phyloP scores from a whole-genome alignment of 2,888 invertebrate genomes.

The Petrolisthes cinctipes region DNA sequence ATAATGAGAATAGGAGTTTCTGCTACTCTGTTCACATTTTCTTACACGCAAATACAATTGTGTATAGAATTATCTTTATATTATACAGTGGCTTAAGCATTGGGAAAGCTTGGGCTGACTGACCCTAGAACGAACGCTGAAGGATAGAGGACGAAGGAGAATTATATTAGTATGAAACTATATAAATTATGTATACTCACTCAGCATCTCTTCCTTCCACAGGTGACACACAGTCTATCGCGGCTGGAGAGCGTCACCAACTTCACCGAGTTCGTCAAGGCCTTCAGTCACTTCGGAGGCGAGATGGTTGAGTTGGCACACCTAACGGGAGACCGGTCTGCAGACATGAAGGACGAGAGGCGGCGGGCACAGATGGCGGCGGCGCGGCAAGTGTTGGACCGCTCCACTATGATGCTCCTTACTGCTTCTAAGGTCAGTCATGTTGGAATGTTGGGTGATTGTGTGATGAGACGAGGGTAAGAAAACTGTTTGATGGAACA shows the following conservation, averaged over 20 bases:
- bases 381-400: constrained; percentile 92
- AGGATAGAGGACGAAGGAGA: neutral
- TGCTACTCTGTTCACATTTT: too few species aligned
- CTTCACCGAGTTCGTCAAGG: constrained; percentile 94
- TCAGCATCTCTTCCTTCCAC: neutral
- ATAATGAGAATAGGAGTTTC: neutral
- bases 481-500: neutral
- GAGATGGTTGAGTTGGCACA: constrained; percentile 99
- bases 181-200: too few species aligned
- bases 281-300: constrained; percentile 97
- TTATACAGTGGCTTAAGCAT: too few species aligned
- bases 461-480: constrained; percentile 6
- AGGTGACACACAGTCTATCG: constrained; percentile 67
- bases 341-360: constrained; percentile 84
- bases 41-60: too few species aligned
- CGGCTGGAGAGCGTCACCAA: constrained; percentile 72
- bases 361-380: constrained; percentile 96
- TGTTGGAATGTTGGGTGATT: constrained; percentile 16
- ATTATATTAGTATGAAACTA: neutral
- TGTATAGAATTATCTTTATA: too few species aligned
- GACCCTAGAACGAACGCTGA: neutral
- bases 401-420: constrained; percentile 95
- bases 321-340: constrained; percentile 78
- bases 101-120: too few species aligned
- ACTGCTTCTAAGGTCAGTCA: constrained; percentile 90